Conservation (phyloP, 2,113 vertebrate species). For the Bombycilla garrulus region DNA sequence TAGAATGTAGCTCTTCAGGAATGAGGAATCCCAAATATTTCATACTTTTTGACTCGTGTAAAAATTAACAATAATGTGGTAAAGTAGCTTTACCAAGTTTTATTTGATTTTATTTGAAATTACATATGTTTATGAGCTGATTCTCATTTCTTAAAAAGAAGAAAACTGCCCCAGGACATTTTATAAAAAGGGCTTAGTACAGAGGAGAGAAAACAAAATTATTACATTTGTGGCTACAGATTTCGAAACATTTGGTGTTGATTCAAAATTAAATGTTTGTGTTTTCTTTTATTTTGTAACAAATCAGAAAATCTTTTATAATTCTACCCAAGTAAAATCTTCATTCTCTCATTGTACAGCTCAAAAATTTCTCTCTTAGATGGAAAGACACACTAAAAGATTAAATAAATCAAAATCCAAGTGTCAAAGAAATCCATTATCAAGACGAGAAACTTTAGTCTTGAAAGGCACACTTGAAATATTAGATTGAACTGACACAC, state of each 20-base stretch:
- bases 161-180: background rate
- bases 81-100: background rate
- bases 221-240: background rate
- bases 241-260: background rate
- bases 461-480: background rate
- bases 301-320: background rate
- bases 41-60: background rate
- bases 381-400: background rate
- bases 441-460: background rate
- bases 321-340: background rate
- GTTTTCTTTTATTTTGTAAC: background rate
- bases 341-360: background rate
- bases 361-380: background rate
- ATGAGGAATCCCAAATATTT: background rate
- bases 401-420: background rate
- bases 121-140: rapidly evolving
- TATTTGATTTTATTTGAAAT: background rate
- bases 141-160: background rate
- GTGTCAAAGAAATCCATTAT: background rate
- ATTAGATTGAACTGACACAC: background rate
- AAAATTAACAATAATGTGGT: background rate
- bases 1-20: background rate
- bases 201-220: background rate
- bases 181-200: background rate
- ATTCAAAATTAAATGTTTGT: background rate